Conservation (phyloP, 2,888 invertebrate genomes). For the Belgica antarctica region DNA sequence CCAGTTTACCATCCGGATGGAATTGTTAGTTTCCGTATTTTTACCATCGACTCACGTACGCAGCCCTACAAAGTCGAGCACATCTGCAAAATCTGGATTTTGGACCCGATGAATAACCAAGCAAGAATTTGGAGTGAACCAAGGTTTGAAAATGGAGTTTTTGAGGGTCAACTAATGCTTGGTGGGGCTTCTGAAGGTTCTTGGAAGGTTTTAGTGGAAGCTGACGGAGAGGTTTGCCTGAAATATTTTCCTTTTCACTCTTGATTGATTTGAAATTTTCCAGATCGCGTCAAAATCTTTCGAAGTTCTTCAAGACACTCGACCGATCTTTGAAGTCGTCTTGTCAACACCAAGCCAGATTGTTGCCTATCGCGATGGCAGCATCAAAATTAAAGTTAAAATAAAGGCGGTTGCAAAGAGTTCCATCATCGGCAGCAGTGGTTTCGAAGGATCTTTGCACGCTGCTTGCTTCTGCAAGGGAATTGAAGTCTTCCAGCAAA, state of each 20-base stretch:
- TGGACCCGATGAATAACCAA: constrained; percentile 8
- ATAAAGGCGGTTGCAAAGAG: constrained; percentile 3
- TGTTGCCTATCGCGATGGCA: constrained; percentile 10
- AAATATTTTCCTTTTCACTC: not conserved
- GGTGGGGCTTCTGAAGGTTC: not conserved
- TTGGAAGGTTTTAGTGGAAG: constrained; percentile 23
- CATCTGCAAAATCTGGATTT: not conserved
- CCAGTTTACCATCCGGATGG: not conserved
- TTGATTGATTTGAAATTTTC: too few species aligned
- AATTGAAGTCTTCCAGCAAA: not conserved
- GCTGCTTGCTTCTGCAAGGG: not conserved
- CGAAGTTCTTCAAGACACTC: not conserved
- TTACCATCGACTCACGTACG: constrained; percentile 8
- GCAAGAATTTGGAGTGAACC: not conserved
- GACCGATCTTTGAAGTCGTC: not conserved
- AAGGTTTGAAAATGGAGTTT: not conserved
- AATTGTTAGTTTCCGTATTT: constrained; percentile 3
- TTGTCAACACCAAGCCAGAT: not conserved
- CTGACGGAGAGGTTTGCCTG: not conserved
- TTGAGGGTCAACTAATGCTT: not conserved
- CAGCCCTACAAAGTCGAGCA: not conserved
- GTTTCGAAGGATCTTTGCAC: not conserved
- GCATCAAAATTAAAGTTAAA: constrained; percentile 21
- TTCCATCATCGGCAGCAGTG: constrained; percentile 20
- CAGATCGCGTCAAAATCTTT: constrained; percentile 6